Percentiles rank a stretch among this genome's conserved stretches.
Evolutionary conservation across 1,140 invertebrate species (phyloP).

Genomic region (Caerostris darwini): DNA sequence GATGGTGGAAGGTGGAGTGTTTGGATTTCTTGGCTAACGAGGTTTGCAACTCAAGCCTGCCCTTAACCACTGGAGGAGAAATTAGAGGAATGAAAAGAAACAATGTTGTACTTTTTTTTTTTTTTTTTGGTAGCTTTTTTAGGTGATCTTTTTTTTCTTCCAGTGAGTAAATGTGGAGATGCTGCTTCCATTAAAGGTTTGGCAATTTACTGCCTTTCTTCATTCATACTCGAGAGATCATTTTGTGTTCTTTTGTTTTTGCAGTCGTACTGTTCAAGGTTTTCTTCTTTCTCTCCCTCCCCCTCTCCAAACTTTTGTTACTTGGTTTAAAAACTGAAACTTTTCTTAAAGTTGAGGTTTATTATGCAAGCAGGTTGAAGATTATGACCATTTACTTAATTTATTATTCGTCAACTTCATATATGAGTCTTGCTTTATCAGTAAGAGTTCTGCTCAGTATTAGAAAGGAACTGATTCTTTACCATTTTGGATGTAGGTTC

Average conservation of each 20-base stretch:
- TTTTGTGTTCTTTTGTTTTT: background rate
- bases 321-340: too few species aligned
- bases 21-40: background rate
- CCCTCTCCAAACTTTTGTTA: too few species aligned
- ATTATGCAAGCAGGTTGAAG: too few species aligned
- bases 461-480: too few species aligned
- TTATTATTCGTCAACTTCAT: too few species aligned
- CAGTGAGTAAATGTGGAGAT: background rate
- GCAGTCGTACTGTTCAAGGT: too few species aligned
- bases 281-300: too few species aligned
- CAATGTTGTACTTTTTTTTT: background rate
- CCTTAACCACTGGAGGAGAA: background rate
- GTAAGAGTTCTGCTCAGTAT: too few species aligned
- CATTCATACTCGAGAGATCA: background rate
- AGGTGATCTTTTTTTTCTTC: background rate
- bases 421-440: too few species aligned
- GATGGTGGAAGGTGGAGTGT: constrained; percentile 30
- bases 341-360: too few species aligned
- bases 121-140: background rate
- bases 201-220: background rate
- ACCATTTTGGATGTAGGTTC: too few species aligned
- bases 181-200: background rate
- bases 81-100: constrained; percentile 26
- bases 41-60: constrained; percentile 24
- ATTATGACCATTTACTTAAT: too few species aligned